Evolutionary conservation across 2,113 vertebrate species (phyloP).

Genomic region (Maylandia zebra): DNA sequence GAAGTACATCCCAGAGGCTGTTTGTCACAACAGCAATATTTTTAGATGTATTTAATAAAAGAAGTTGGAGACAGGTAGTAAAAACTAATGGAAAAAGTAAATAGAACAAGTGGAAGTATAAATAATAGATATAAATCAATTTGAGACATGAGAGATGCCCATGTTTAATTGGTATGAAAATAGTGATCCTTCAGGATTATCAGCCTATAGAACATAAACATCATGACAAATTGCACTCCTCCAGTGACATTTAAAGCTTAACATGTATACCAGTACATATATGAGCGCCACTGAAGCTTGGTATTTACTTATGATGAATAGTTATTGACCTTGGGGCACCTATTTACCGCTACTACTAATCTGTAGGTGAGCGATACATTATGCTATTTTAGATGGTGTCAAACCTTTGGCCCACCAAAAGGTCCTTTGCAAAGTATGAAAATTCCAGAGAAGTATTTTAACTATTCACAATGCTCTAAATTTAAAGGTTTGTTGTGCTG

Average conservation of each 20-base stretch:
- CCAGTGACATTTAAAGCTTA: neutral
- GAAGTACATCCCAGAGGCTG: neutral
- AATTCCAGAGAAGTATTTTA: neutral
- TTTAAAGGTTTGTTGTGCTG: neutral
- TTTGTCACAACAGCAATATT: neutral
- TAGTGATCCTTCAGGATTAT: neutral
- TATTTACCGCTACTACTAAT: neutral
- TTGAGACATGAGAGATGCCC: accelerated
- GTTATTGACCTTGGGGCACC: neutral
- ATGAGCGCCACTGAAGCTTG: neutral
- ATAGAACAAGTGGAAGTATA: neutral
- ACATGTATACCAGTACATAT: accelerated
- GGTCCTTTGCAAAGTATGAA: neutral
- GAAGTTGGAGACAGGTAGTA: neutral
- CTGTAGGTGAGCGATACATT: neutral
- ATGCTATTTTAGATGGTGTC: neutral
- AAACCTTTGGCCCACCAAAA: accelerated
- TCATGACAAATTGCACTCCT: neutral
- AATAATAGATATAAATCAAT: neutral
- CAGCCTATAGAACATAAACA: neutral
- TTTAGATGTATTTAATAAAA: neutral
- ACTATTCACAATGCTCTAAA: neutral
- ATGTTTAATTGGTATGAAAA: neutral
- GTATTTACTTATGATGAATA: neutral
- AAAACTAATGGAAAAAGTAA: neutral